These are phyloP conservation scores for Leptodon cayanensis DNA, from an alignment of 2,797 vertebrate genomes.

Conservation along the genomic window DNA sequence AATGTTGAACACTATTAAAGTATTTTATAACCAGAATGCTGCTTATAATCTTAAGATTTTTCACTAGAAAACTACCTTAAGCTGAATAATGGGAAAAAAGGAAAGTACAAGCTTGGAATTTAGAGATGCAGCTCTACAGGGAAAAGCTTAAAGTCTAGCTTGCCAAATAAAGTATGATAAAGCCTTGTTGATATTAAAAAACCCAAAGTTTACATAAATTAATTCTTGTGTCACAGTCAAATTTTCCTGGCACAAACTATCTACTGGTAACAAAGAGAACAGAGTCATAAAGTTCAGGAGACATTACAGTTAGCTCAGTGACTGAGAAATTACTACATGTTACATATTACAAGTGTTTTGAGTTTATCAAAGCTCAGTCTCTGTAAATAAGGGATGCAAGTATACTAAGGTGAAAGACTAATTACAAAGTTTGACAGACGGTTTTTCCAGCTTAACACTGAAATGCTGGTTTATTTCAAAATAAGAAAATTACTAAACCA, in stretches of 20 bases:
- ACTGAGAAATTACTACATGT: constrained; percentile 1
- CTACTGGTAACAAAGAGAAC: constrained; percentile 57
- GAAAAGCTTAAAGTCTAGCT: constrained; percentile 58
- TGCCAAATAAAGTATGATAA: constrained; percentile 75
- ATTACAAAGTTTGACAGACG: not conserved
- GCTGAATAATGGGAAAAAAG: not conserved
- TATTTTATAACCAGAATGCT: not conserved
- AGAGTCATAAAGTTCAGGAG: constrained; percentile 43
- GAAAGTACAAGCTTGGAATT: constrained; percentile 36
- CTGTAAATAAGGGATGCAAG: not conserved
- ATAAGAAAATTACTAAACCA: not conserved
- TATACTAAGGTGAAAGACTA: not conserved
- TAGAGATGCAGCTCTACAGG: constrained; percentile 18
- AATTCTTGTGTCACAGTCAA: constrained; percentile 69
- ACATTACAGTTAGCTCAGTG: constrained; percentile 24
- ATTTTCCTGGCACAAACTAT: constrained; percentile 73
- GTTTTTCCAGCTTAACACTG: not conserved
- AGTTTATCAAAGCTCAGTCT: not conserved
- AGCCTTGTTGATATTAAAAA: constrained; percentile 62
- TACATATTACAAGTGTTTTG: not conserved
- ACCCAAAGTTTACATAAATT: constrained; percentile 63
- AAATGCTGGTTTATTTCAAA: not conserved
- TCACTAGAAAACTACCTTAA: not conserved
- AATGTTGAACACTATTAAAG: not conserved
- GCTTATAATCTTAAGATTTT: not conserved